Conservation (phyloP, 2,113 vertebrate species). For the Notarius lentiginosus region DNA sequence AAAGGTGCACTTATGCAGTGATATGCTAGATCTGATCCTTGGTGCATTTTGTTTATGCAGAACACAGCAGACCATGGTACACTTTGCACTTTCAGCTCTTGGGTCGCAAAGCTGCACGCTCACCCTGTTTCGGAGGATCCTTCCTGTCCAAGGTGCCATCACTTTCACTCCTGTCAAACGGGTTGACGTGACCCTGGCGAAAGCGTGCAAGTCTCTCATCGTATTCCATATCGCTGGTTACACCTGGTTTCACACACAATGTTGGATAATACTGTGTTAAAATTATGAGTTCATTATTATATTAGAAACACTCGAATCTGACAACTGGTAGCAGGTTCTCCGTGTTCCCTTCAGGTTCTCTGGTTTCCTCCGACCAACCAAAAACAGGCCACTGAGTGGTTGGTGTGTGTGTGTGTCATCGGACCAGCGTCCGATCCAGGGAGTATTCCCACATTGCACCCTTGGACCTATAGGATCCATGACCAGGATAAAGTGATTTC, state of each 20-base stretch:
- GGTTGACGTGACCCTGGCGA: slow-evolving; percentile 93
- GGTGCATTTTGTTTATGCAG: not conserved
- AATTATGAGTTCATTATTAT: not conserved
- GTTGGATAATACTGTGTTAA: not conserved
- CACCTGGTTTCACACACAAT: slow-evolving; percentile 60
- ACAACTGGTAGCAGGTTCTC: not conserved
- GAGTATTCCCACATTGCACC: not conserved
- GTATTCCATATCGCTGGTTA: slow-evolving; percentile 83
- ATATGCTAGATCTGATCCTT: not conserved
- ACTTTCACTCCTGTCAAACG: slow-evolving; percentile 86
- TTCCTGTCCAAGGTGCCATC: slow-evolving; percentile 59
- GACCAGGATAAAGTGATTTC: not conserved
- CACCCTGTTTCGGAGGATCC: slow-evolving; percentile 71
- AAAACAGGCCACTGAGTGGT: not conserved
- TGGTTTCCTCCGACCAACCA: not conserved
- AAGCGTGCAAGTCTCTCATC: slow-evolving; percentile 89
- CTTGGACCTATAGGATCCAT: not conserved
- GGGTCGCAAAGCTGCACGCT: slow-evolving; percentile 36
- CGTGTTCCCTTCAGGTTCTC: not conserved
- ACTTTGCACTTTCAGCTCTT: not conserved
- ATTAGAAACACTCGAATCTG: not conserved
- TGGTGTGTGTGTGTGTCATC: no score
- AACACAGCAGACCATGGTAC: not conserved
- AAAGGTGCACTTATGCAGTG: not conserved
- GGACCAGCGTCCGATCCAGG: not conserved